These are phyloP conservation scores for Erythrolamprus reginae DNA, from an alignment of 2,113 vertebrate species.

Conservation along the genomic window DNA sequence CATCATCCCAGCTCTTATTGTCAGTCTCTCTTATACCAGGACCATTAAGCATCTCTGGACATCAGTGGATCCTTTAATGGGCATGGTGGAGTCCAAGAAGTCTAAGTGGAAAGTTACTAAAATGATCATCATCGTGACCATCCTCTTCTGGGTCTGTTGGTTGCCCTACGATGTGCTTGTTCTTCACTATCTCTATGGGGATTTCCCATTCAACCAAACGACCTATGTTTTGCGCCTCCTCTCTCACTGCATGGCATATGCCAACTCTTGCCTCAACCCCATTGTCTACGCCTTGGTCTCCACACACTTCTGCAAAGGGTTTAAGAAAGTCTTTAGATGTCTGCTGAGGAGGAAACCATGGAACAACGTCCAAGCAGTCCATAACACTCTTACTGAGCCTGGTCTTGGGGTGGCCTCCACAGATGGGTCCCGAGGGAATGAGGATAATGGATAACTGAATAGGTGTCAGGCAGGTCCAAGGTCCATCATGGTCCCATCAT, in stretches of 20 bases:
- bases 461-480: slow-evolving; percentile 67
- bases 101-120: slow-evolving; percentile 87
- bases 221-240: slow-evolving; percentile 83
- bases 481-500: slow-evolving; percentile 51
- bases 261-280: slow-evolving; percentile 88
- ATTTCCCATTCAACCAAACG: slow-evolving; percentile 84
- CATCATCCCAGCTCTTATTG: slow-evolving; percentile 79
- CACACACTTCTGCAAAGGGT: slow-evolving; percentile 86
- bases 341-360: slow-evolving; percentile 74
- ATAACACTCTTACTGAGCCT: slow-evolving; percentile 69
- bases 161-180: slow-evolving; percentile 83
- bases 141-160: slow-evolving; percentile 88
- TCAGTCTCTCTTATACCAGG: slow-evolving; percentile 82
- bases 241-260: slow-evolving; percentile 89
- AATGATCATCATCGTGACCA: slow-evolving; percentile 87
- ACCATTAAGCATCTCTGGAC: slow-evolving; percentile 89
- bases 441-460: slow-evolving; percentile 66
- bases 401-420: slow-evolving; percentile 77
- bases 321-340: slow-evolving; percentile 86
- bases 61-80: slow-evolving; percentile 79
- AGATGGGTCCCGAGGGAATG: slow-evolving; percentile 75
- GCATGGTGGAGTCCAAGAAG: slow-evolving; percentile 81
- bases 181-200: slow-evolving; percentile 80
- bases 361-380: slow-evolving; percentile 80
- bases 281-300: slow-evolving; percentile 84